Evolutionary conservation across 1,140 invertebrate species (phyloP), one percentile per base, ranked within the genome.

Genomic region (Tetramorium simillimum): DNA sequence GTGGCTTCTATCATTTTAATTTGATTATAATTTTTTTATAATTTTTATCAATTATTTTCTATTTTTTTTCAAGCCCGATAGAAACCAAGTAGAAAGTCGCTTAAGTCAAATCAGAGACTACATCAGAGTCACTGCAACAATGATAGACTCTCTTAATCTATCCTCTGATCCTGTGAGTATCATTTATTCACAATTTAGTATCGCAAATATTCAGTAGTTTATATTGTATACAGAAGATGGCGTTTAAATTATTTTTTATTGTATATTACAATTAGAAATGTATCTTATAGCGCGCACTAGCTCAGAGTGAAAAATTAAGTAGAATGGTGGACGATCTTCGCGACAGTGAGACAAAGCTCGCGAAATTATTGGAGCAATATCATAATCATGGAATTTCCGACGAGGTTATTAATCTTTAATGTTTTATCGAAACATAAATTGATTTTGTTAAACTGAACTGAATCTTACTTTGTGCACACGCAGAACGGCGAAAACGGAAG

Each of bases 91-190:
- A 3, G 96, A 96, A 86, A 95, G 95, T 28, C 94, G 96, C 6
- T 94, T 97, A 21, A 96, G 96, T 85, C 96, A 96, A 92, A 96
- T 97, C 69, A 93, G 96, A 60, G 96, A 96, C 82, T 96, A 96
- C 89, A 96, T 97, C 78, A 94, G 96, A 92, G 95, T 96, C 14
- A 97, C 96, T 16, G 95, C 96, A 16, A 95, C 95, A 1, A 95
- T 97, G 89, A 96, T 97, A 91, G 96, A 96, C 72, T 96, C 96
- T 14, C 95, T 97, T 93, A 95, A 95, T 82, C 96, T 96, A 89
- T 96, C 96, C 2, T 96, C 95, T 87, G 96, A 97, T 94, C 96
- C 96, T 91, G 96, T 97, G 92, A 95, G 94, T 94, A 58, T 76
- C 53, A 56, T 10, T 10, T 72, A 56, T 86, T 65, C 18, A 62